Evolutionary conservation across 2,888 invertebrate species (phyloP).

Genomic region (Drosophila helvetica): DNA sequence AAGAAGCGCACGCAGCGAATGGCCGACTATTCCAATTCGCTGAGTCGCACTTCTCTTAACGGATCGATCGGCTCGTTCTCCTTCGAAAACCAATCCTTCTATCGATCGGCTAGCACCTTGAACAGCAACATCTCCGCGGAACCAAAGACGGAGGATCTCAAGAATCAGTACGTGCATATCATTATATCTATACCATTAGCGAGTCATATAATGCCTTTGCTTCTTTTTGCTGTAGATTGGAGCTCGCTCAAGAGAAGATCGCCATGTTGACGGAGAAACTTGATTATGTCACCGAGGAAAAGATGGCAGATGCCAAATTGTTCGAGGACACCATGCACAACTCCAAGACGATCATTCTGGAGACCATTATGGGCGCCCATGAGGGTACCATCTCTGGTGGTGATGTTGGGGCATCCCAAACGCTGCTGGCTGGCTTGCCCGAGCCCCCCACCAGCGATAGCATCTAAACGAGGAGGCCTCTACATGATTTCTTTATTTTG

Average conservation of each 20-base stretch:
- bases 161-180: slow-evolving; percentile 75
- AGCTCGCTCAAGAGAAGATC: slow-evolving; percentile 81
- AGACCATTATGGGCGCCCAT: slow-evolving; percentile 68
- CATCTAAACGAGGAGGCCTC: slow-evolving; percentile 7
- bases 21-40: slow-evolving; percentile 76
- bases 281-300: slow-evolving; percentile 74
- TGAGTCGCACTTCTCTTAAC: slow-evolving; percentile 66
- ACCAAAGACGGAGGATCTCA: slow-evolving; percentile 69
- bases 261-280: slow-evolving; percentile 80
- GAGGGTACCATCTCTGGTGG: neutral
- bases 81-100: slow-evolving; percentile 79
- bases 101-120: slow-evolving; percentile 40
- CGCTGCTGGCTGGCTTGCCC: neutral
- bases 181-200: too few species aligned
- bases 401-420: neutral
- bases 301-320: slow-evolving; percentile 78
- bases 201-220: too few species aligned
- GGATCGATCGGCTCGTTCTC: slow-evolving; percentile 72
- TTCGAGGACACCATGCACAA: slow-evolving; percentile 80
- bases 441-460: slow-evolving; percentile 25
- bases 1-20: slow-evolving; percentile 82
- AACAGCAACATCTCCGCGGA: slow-evolving; percentile 28
- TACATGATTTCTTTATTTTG: slow-evolving; percentile 30
- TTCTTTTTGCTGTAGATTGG: slow-evolving; percentile 70
- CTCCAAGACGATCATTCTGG: slow-evolving; percentile 79